Conservation (phyloP, 2,113 vertebrate genomes). For the Himantopus leucocephalus region DNA sequence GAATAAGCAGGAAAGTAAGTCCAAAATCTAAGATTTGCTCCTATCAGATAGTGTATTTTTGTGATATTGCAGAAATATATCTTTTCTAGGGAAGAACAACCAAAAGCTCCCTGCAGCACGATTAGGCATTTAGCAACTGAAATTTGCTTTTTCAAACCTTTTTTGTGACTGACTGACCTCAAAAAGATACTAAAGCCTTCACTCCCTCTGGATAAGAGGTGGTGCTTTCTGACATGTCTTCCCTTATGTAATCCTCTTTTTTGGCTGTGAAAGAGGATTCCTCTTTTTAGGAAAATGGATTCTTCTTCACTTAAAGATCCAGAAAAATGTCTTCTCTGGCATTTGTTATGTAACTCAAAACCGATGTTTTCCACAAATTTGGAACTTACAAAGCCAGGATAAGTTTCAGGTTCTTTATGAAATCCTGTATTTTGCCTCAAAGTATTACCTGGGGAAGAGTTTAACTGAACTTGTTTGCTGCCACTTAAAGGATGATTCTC, state of each 20-base stretch:
- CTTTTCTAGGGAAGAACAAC: background rate
- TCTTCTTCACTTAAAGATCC: background rate
- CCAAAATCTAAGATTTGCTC: background rate
- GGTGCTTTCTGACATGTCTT: background rate
- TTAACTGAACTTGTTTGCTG: background rate
- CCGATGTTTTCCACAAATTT: background rate
- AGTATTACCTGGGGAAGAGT: background rate
- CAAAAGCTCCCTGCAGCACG: background rate
- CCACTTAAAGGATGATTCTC: background rate
- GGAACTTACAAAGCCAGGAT: background rate
- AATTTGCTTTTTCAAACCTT: background rate
- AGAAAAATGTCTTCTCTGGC: background rate
- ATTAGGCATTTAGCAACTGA: background rate
- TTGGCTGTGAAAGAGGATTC: background rate
- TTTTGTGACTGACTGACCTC: background rate
- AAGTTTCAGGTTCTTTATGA: background rate
- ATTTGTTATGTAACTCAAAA: background rate
- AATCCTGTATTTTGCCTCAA: background rate
- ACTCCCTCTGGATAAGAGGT: background rate
- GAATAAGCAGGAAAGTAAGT: background rate
- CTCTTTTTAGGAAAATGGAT: background rate
- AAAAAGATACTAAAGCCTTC: background rate
- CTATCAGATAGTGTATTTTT: background rate
- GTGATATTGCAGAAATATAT: background rate
- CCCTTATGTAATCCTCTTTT: background rate